A percentile compares a stretch with the other conserved stretches of the same genome.
phyloP scores from a whole-genome alignment of 2,888 invertebrate species.

The Tiliacea citrago region DNA sequence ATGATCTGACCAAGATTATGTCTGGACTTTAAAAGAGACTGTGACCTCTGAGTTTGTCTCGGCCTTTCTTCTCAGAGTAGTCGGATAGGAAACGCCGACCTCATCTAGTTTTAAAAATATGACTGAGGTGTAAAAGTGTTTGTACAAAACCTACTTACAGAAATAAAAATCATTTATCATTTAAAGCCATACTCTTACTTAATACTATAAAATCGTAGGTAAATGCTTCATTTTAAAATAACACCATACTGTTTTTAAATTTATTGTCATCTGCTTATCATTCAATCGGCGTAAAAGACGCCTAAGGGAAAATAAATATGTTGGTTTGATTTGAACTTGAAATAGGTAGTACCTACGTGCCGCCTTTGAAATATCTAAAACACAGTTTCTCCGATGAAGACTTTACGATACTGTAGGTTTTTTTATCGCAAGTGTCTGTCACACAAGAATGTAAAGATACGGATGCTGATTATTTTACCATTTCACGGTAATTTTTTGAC shows the following conservation, averaged over 20 bases:
- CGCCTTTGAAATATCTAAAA: background rate
- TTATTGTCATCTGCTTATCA: background rate
- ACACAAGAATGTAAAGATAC: background rate
- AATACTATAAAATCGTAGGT: slow-evolving; percentile 6
- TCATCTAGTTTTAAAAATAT: too few relatives aligned
- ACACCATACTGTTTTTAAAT: background rate
- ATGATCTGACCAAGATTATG: too few relatives aligned
- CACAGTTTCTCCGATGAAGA: background rate
- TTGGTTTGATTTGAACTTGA: background rate
- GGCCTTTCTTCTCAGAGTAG: too few relatives aligned
- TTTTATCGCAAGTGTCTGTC: background rate
- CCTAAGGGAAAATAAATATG: background rate
- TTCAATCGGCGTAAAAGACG: slow-evolving; percentile 1
- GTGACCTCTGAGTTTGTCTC: too few relatives aligned
- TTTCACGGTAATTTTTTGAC: background rate
- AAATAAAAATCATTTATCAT: too few relatives aligned
- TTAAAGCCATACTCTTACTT: background rate
- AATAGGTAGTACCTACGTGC: background rate
- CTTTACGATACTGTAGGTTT: background rate
- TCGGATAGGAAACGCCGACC: too few relatives aligned
- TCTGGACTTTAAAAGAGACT: too few relatives aligned
- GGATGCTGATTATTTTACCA: background rate
- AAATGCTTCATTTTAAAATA: background rate
- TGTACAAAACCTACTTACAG: too few relatives aligned
- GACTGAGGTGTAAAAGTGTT: too few relatives aligned